Percentiles rank a stretch among this genome's conserved stretches.
These are phyloP conservation scores for Sciurus niger DNA, from an alignment of 2,113 vertebrate species.

Conservation along the genomic window DNA sequence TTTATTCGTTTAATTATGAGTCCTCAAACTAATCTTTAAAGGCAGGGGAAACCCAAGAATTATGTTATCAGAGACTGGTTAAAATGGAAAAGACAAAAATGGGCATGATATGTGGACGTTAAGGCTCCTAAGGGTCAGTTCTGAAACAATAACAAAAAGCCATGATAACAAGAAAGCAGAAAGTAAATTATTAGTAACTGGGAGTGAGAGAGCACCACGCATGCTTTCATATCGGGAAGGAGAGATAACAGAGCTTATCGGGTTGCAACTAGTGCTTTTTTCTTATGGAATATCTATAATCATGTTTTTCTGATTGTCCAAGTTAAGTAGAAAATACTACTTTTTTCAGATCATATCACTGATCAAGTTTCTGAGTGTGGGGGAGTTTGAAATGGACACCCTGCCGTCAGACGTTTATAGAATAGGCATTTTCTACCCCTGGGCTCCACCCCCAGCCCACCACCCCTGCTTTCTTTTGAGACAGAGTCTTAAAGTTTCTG, in stretches of 20 bases:
- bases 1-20: background rate
- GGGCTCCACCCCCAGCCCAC: no score
- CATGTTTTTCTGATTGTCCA: background rate
- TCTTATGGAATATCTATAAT: background rate
- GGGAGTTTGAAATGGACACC: background rate
- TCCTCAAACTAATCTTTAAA: slow-evolving; percentile 16
- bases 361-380: background rate
- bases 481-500: no score
- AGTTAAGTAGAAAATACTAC: background rate
- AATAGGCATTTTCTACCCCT: background rate
- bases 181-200: background rate
- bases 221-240: background rate
- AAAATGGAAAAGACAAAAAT: background rate
- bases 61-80: background rate
- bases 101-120: background rate
- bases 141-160: background rate
- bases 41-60: background rate
- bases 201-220: background rate
- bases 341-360: background rate
- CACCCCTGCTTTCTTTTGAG: no score
- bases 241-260: background rate
- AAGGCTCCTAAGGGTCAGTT: background rate
- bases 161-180: background rate
- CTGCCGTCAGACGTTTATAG: accelerated
- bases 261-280: background rate